Base-by-base conservation (phyloP, 2,888 invertebrate genomes). In the Macrophya annulata region DNA sequence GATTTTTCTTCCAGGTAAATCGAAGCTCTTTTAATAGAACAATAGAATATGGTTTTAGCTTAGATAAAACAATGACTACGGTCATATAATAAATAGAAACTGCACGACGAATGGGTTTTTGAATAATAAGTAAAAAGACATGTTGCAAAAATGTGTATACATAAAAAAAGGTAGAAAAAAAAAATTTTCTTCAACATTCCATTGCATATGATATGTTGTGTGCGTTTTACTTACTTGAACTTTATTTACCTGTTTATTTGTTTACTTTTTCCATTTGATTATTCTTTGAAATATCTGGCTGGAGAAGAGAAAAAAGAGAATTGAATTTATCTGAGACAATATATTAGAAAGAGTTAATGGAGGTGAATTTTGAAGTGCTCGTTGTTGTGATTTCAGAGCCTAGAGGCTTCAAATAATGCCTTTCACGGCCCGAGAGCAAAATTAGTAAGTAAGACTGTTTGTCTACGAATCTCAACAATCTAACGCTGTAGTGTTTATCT, bases 381-480 rank as follows among this genome's bases (percentile, higher is more conserved):
- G 91, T 93, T 93, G 88, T 93, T 93, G 93, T 93, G 93, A 93
- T 93, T 93, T 93, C 93, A 93, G 93, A 93, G 93, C 93, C 92
- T 93, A 92, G 93, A 93, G 93, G 93, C 93, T 92, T 93, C 93
- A 92, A 93, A 93, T 93, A 93, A 93, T 93, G 93, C 93, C 93
- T 93, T 93, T 93, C 93, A 93, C 92, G 93, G 93, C 93, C 92
- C 92, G 93, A 93, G 93, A 93, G 91, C 93, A 91, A 93, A 93
- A 93, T 93, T 93, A 93, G 93, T 93, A 93, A 93, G 93, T 93
- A 93, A 93, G 93, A 93, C 90, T 82, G 83, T 83, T 83, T 83
- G 83, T 83, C 83, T 83, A 83, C 83, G 83, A 83, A 83, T 83
- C 83, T 71, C 65, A 83, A 83, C 83, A 83, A 83, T 81, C 81